Conservation (phyloP, 2,888 invertebrate genomes). For the Stomorhina lunata region DNA sequence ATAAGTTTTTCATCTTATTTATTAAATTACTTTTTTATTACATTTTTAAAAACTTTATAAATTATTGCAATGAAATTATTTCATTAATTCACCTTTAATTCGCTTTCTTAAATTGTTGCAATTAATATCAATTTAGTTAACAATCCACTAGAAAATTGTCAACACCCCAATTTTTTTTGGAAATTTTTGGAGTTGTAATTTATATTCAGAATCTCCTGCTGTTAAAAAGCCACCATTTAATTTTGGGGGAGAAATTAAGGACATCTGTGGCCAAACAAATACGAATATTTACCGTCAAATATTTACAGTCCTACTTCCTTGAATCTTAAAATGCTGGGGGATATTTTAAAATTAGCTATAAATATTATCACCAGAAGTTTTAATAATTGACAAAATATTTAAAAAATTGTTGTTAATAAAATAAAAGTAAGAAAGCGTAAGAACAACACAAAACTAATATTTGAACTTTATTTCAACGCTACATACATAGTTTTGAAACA, state of each 20-base stretch:
- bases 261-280: slow-evolving; percentile 60
- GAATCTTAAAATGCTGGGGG: too few species aligned
- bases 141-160: slow-evolving; percentile 43
- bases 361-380: too few species aligned
- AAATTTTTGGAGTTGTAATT: background rate
- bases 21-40: background rate
- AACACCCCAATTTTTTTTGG: slow-evolving; percentile 3
- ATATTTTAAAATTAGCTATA: too few species aligned
- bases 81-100: slow-evolving; percentile 53
- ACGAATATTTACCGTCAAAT: slow-evolving; percentile 19
- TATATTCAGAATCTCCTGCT: slow-evolving; percentile 10
- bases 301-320: background rate
- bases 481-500: too few species aligned
- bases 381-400: too few species aligned
- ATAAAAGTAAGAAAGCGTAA: too few species aligned
- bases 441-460: too few species aligned
- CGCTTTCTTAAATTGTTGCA: slow-evolving; percentile 10
- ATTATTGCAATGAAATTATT: slow-evolving; percentile 9
- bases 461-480: too few species aligned
- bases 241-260: slow-evolving; percentile 44
- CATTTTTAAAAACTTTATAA: background rate
- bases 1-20: too few species aligned
- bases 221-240: background rate
- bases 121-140: slow-evolving; percentile 53
- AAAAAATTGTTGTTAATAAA: too few species aligned